Conservation (phyloP, 2,888 invertebrate genomes). For the Desoria tigrina region DNA sequence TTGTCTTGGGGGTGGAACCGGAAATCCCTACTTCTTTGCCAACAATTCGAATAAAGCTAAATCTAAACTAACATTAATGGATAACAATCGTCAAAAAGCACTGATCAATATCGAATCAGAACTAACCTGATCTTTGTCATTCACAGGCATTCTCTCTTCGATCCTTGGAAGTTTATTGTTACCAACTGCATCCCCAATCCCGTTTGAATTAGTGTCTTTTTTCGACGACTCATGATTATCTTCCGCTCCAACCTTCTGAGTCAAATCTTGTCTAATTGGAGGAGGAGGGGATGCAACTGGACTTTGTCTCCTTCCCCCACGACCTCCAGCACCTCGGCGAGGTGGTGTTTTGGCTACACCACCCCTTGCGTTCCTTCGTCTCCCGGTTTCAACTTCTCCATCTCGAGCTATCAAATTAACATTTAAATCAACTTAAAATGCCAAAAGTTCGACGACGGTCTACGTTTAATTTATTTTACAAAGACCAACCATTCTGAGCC, state of each 20-base stretch:
- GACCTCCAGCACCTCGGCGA: slow-evolving; percentile 30
- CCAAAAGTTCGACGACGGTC: too few relatives aligned
- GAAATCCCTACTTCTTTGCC: too few relatives aligned
- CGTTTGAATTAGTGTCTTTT: not conserved
- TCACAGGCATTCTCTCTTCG: not conserved
- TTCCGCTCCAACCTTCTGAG: not conserved
- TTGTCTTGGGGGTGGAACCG: too few relatives aligned
- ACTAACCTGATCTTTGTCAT: not conserved
- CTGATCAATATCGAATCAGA: too few relatives aligned
- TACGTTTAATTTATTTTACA: too few relatives aligned
- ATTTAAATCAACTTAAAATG: too few relatives aligned
- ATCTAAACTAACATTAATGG: too few relatives aligned
- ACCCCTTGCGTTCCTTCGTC: slow-evolving; percentile 20
- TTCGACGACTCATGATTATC: not conserved
- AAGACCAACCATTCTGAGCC: slow-evolving; percentile 11
- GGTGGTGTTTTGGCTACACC: slow-evolving; percentile 30
- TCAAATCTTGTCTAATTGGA: not conserved
- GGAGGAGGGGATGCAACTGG: slow-evolving; percentile 14
- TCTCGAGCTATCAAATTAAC: slow-evolving; percentile 9
- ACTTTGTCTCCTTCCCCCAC: slow-evolving; percentile 31
- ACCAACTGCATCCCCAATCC: not conserved
- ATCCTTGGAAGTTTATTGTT: too few relatives aligned
- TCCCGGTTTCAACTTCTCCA: slow-evolving; percentile 1
- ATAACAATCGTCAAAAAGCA: too few relatives aligned
- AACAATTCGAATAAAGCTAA: too few relatives aligned